Conservation (phyloP, 2,797 vertebrate species). For the Danio aesculapii region DNA sequence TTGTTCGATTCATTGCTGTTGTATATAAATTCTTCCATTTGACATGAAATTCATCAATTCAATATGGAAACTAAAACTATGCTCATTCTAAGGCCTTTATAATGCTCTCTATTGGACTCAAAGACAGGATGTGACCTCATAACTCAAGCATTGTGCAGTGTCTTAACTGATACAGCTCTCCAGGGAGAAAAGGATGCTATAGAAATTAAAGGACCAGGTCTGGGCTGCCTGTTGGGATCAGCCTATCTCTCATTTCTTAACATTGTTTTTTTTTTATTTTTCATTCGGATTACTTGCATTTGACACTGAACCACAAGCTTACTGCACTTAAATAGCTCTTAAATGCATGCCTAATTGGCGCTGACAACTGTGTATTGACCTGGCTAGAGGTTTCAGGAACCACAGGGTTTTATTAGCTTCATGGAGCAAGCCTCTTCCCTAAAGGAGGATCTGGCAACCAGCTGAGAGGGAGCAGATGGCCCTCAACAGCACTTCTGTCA, state of each 20-base stretch:
- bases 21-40: background rate
- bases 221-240: conserved; percentile 5
- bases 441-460: conserved; percentile 35
- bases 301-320: background rate
- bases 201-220: conserved; percentile 12
- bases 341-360: conserved; percentile 3
- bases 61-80: background rate
- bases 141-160: background rate
- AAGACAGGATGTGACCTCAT: conserved; percentile 30
- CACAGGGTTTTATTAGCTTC: conserved; percentile 27
- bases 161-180: conserved; percentile 16
- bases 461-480: conserved; percentile 54
- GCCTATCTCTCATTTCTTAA: background rate
- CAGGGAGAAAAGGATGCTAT: conserved; percentile 24
- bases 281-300: background rate
- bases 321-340: background rate
- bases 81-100: background rate
- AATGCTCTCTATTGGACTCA: background rate
- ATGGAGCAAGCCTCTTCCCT: conserved; percentile 12
- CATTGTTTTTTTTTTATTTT: background rate
- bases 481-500: conserved; percentile 32
- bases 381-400: conserved; percentile 10
- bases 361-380: conserved; percentile 20
- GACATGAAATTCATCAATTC: background rate
- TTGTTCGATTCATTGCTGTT: no score